Base-by-base conservation (phyloP, 2,797 vertebrate species). In the Oryzias sinensis region DNA sequence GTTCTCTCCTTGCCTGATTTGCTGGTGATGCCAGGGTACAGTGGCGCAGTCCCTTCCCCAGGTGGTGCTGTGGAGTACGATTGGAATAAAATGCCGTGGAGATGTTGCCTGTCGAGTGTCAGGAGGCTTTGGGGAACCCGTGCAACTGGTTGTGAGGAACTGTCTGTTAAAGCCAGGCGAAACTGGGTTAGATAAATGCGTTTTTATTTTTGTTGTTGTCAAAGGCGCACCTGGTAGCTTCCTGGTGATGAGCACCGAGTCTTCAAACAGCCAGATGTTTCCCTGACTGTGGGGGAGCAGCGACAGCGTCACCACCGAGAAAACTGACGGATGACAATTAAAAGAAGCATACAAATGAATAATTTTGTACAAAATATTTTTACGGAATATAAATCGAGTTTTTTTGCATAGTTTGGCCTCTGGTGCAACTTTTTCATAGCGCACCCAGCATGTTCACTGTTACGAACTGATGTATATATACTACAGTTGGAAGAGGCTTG, bases 181-280 rank as follows among this genome's bases (percentile, higher is more conserved):
- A 22, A 37, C 33, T 37, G 11, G 33, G 11, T 37, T 37, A 37
- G 9, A 4, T 11, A 11, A 18, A 18, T 8, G 29, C 33, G 9
- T 9, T 11, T 37, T 27, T 27, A 27, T 27, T 27, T 5, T 27
- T 22, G 20, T 22, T 6, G 27, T 27, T 27, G 6, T 27, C 7
- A 5, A 7, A 37, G 33, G 33, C 2, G 33, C 9, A 96, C 96
- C 96, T 76, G 94, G 93, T 66, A 94, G 70, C 85, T 95, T 97
- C 65, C 93, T 91, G 52, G 94, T 94, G 83, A 98, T 94, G 85
- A 98, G 87, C 59, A 98, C 88, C 0, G 91, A 94, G 81, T 98
- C 96, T 73, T 98, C 95, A 86, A 95, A 98, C 29, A 98, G 88
- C 96, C 96, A 98, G 80, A 98, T 90, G 89, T 97, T 97, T 37